These are phyloP conservation scores for Bellardia pandia DNA, from an alignment of 2,888 invertebrate genomes.

Conservation along the genomic window DNA sequence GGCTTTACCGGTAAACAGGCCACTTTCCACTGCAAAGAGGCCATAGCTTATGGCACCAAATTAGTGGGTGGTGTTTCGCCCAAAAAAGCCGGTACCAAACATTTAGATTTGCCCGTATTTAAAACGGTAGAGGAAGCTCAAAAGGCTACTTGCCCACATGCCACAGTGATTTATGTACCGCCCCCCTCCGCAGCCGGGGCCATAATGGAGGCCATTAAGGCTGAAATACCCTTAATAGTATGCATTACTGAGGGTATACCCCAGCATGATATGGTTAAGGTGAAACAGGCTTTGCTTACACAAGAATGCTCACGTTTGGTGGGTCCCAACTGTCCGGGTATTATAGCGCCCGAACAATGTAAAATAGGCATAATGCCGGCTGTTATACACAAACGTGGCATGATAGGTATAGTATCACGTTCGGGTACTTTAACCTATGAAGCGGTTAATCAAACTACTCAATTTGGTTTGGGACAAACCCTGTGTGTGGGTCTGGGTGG, in stretches of 20 bases:
- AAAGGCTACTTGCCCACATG: slow-evolving; percentile 92
- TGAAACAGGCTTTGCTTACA: slow-evolving; percentile 92
- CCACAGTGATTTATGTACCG: slow-evolving; percentile 98
- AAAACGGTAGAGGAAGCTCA: slow-evolving; percentile 89
- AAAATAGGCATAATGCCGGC: slow-evolving; percentile 99
- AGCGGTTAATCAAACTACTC: slow-evolving; percentile 98
- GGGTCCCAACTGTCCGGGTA: slow-evolving; percentile 99
- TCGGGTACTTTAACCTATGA: slow-evolving; percentile 99
- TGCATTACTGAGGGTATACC: slow-evolving; percentile 99
- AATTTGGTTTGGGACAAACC: slow-evolving; percentile 95
- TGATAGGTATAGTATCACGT: slow-evolving; percentile 96
- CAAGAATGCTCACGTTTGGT: slow-evolving; percentile 96
- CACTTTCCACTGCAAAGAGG: slow-evolving; percentile 96
- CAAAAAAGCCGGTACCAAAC: slow-evolving; percentile 92
- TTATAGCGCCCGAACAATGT: slow-evolving; percentile 97
- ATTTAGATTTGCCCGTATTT: slow-evolving; percentile 89
- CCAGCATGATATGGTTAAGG: slow-evolving; percentile 99
- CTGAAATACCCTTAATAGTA: slow-evolving; percentile 97
- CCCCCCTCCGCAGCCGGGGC: slow-evolving; percentile 95
- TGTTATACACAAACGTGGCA: slow-evolving; percentile 96
- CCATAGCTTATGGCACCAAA: slow-evolving; percentile 98
- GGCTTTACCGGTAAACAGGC: slow-evolving; percentile 99
- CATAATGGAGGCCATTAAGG: slow-evolving; percentile 96
- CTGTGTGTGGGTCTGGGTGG: slow-evolving; percentile 99
- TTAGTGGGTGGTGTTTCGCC: slow-evolving; percentile 91